These are phyloP conservation scores for Grammatotria lemairii DNA, from an alignment of 2,113 vertebrate species.

Conservation along the genomic window DNA sequence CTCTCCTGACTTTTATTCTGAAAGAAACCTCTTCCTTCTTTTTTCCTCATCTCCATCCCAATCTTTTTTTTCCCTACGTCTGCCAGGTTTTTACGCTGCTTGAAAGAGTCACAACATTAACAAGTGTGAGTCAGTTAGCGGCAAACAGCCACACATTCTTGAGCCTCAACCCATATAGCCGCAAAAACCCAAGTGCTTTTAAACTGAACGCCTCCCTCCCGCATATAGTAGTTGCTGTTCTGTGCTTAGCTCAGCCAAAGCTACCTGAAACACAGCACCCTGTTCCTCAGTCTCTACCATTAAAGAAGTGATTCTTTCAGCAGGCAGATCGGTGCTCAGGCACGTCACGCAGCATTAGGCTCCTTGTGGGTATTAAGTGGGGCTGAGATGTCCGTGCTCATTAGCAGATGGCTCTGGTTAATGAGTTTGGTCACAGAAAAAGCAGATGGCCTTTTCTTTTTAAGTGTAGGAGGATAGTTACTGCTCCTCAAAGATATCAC, in stretches of 20 bases:
- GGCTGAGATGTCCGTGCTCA: neutral
- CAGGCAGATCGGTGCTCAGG: constrained; percentile 30
- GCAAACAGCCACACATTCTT: constrained; percentile 51
- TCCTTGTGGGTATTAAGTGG: neutral
- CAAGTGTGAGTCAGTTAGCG: constrained; percentile 77
- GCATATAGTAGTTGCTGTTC: constrained; percentile 59
- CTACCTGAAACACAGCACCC: constrained; percentile 41
- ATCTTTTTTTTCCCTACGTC: constrained; percentile 64
- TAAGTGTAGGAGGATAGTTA: neutral
- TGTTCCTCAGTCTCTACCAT: constrained; percentile 46
- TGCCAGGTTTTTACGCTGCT: constrained; percentile 79
- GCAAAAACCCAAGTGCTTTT: constrained; percentile 60
- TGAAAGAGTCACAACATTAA: constrained; percentile 79
- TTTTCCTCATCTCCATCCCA: constrained; percentile 65
- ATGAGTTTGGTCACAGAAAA: constrained; percentile 22
- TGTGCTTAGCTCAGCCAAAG: constrained; percentile 65
- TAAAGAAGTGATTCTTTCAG: constrained; percentile 64
- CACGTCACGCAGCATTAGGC: neutral
- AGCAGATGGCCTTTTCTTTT: neutral
- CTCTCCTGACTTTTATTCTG: constrained; percentile 40
- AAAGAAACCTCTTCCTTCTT: constrained; percentile 17
- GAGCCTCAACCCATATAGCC: constrained; percentile 53
- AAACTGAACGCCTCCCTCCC: constrained; percentile 7
- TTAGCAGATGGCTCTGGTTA: neutral
- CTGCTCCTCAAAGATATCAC: constrained; percentile 52